phyloP scores from a whole-genome alignment of 2,113 vertebrate genomes.

The Forbesichthys papilliferus region DNA sequence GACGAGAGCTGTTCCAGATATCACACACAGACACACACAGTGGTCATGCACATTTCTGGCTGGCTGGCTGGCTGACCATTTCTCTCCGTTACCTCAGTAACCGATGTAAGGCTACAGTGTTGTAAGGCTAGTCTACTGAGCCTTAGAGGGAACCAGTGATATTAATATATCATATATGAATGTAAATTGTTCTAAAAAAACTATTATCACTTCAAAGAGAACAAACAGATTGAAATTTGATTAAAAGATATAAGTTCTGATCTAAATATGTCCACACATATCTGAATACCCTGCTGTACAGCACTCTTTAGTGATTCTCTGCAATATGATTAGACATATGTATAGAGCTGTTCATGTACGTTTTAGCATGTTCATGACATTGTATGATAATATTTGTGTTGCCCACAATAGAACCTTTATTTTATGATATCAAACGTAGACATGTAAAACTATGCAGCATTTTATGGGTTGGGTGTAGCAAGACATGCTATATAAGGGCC shows the following conservation, averaged over 20 bases:
- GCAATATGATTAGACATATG: not conserved
- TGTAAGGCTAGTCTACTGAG: not conserved
- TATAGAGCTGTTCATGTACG: too few species aligned
- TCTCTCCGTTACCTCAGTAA: not conserved
- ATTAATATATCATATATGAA: constrained; percentile 23
- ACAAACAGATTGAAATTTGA: constrained; percentile 21
- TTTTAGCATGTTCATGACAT: too few species aligned
- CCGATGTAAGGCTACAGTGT: not conserved
- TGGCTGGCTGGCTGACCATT: too few species aligned
- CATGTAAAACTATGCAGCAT: not conserved
- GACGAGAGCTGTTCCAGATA: too few species aligned
- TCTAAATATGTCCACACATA: constrained; percentile 2
- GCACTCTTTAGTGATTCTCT: not conserved
- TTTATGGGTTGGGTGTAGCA: too few species aligned
- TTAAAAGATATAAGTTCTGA: constrained; percentile 14
- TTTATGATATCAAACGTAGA: not conserved
- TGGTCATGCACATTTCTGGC: too few species aligned
- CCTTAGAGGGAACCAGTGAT: constrained; percentile 9
- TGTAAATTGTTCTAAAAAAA: constrained; percentile 30
- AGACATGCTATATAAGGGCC: too few species aligned
- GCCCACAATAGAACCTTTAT: not conserved
- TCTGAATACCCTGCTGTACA: constrained; percentile 1
- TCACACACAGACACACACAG: too few species aligned
- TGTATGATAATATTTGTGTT: not conserved
- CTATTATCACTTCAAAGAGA: constrained; percentile 27